Base-by-base conservation (phyloP, 2,888 invertebrate genomes). In the Dorcus hopei region DNA sequence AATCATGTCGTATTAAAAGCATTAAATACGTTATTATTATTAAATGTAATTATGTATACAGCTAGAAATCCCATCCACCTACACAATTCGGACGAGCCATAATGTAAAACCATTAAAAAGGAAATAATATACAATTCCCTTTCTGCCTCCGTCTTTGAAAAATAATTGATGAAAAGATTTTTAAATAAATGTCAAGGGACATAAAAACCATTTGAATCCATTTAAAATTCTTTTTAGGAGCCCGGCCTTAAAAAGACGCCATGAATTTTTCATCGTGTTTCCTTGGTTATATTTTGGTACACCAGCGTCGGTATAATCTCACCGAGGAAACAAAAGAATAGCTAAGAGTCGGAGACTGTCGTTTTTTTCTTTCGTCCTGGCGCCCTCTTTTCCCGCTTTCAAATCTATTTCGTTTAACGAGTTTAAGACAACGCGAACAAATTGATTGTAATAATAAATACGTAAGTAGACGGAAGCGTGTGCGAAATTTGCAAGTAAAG, bases 141-240 rank as follows among this genome's bases (percentile, higher is more conserved):
- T 57, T 57, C 51, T 42, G 9, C 23, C 9, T 19, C 16, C 23
- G 16, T 45, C 9, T 45, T 45, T 43, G 52, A 55, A 59, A 59
- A 59, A 50, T 59, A 59, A 59, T 54, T 52, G 59, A 55, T 49
- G 54, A 54, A 49, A 52, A 52, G 56, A 48, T 52, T 52, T 59
- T 59, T 59, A 52, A 59, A 59, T 55, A 42, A 55, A 56, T 49
- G 48, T 59, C 59, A 49, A 56, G 59, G 59, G 59, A 54, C 47
- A 52, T 51, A 54, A 56, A 58, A 48, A 55, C 59, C 59, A 59
- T 59, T 59, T 59, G 59, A 54, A 55, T 59, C 56, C 59, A 59
- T 59, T 56, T 59, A 59, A 56, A 59, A 59, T 59, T 59, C 59
- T 54, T 59, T 59, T 59, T 59, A 49, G 53, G 56, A 57, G 56